Conservation (phyloP, 2,888 invertebrate genomes). For the Drosophila suboccidentalis region DNA sequence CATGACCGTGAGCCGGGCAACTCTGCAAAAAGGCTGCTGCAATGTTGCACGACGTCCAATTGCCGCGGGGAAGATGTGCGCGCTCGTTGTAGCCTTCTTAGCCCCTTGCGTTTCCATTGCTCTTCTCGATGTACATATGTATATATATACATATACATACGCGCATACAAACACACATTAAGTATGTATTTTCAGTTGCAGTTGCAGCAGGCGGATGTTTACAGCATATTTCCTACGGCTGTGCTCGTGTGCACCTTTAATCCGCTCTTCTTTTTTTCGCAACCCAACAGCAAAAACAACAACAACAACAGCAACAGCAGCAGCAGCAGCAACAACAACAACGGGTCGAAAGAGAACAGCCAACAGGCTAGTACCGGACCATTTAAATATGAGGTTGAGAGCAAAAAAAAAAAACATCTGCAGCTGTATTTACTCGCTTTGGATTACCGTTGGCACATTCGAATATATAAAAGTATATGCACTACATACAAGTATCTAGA, state of each 20-base stretch:
- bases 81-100: conserved; percentile 64
- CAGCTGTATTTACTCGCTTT: conserved; percentile 71
- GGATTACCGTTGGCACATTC: conserved; percentile 52
- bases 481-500: conserved; percentile 9
- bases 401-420: conserved; percentile 68
- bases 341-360: conserved; percentile 63
- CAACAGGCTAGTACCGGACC: conserved; percentile 63
- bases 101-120: conserved; percentile 46
- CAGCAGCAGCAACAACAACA: conserved; percentile 29
- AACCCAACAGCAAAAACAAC: conserved; percentile 39
- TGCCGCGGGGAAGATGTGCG: conserved; percentile 79
- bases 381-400: conserved; percentile 71
- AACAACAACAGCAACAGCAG: conserved; percentile 29
- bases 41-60: conserved; percentile 73
- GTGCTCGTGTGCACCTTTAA: conserved; percentile 82
- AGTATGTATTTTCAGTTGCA: conserved; percentile 81
- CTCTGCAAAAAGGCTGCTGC: conserved; percentile 71
- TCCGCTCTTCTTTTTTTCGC: conserved; percentile 73
- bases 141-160: conserved; percentile 8
- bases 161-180: conserved; percentile 2
- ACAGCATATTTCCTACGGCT: conserved; percentile 79
- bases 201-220: conserved; percentile 84
- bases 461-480: conserved; percentile 7
- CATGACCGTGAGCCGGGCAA: conserved; percentile 62
- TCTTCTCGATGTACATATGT: conserved; percentile 30